Evolutionary conservation across 2,888 invertebrate genomes (phyloP).

Genomic region (Muschampia plurimacula): DNA sequence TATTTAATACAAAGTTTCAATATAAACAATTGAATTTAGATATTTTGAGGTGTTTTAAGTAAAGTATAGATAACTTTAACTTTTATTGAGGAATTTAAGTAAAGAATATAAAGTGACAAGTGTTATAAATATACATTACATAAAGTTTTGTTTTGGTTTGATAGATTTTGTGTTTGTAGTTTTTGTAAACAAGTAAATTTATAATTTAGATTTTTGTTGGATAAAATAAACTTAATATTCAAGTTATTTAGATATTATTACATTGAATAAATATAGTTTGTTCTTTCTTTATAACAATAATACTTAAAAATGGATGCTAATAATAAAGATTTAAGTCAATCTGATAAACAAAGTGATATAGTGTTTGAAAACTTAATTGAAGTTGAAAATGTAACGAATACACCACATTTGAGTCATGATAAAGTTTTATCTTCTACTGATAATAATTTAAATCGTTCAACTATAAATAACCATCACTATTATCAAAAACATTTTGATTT

Average conservation of each 20-base stretch:
- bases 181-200: too few relatives aligned
- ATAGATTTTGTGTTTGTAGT: too few relatives aligned
- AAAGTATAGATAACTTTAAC: not conserved
- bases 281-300: too few relatives aligned
- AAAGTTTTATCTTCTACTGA: constrained; percentile 2
- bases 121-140: too few relatives aligned
- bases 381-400: constrained; percentile 12
- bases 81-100: too few relatives aligned
- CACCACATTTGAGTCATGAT: not conserved
- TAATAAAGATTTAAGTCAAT: constrained; percentile 3
- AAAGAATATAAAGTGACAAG: too few relatives aligned
- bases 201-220: too few relatives aligned
- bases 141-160: too few relatives aligned
- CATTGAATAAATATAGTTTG: too few relatives aligned
- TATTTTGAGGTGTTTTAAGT: constrained; percentile 1
- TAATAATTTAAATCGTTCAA: not conserved
- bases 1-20: constrained; percentile 9
- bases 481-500: constrained; percentile 13
- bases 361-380: constrained; percentile 6
- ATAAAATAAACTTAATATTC: too few relatives aligned
- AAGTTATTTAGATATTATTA: too few relatives aligned
- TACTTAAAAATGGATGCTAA: not conserved
- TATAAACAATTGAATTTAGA: not conserved
- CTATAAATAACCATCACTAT: not conserved
- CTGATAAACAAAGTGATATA: constrained; percentile 11